Conservation (phyloP, 2,113 vertebrate genomes). For the Pontoporia blainvillei region DNA sequence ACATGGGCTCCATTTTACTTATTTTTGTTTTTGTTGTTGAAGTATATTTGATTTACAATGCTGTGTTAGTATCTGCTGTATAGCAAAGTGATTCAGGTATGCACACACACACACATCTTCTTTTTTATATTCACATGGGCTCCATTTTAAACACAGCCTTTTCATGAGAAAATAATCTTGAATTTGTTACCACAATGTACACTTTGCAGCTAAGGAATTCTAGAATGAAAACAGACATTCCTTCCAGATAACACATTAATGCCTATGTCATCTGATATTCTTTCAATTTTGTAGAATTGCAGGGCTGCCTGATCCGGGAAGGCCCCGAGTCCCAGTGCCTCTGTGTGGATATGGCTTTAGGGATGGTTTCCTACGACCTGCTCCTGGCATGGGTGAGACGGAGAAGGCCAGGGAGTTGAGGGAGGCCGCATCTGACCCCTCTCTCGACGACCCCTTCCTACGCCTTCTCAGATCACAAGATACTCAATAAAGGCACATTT, state of each 20-base stretch:
- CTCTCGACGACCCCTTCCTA: fast-evolving
- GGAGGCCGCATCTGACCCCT: fast-evolving
- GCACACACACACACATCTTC: background rate
- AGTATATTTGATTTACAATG: fast-evolving
- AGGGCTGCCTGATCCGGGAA: fast-evolving
- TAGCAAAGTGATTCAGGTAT: background rate
- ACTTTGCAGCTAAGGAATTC: background rate
- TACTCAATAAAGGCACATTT: no score
- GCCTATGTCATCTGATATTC: fast-evolving
- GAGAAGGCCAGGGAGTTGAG: fast-evolving
- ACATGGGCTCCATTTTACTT: fast-evolving
- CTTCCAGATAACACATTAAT: background rate
- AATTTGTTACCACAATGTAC: background rate
- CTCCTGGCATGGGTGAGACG: background rate
- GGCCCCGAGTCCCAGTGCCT: fast-evolving
- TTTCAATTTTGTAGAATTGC: background rate
- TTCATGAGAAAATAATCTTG: background rate
- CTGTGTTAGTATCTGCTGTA: background rate
- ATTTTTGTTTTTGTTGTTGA: no score
- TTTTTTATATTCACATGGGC: background rate
- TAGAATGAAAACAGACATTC: background rate
- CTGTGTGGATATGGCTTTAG: fast-evolving
- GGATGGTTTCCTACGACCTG: fast-evolving
- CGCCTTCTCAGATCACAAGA: fast-evolving
- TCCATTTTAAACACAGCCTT: background rate